Percentiles rank a stretch among this genome's conserved stretches.
Conservation (phyloP, 1,140 invertebrate species). For the Theocolax elegans region DNA sequence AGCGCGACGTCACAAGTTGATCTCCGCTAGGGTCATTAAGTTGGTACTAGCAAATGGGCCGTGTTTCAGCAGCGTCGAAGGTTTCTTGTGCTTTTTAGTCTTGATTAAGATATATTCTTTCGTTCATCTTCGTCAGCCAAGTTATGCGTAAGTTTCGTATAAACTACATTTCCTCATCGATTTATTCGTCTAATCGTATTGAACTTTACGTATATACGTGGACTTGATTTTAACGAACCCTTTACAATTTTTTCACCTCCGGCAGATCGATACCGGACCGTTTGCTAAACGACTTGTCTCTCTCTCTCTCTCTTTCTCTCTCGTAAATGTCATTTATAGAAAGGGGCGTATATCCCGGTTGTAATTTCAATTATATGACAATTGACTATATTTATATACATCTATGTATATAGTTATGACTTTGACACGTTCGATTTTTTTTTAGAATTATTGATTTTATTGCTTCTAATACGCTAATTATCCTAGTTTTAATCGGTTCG, state of each 20-base stretch:
- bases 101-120: too few relatives aligned
- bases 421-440: too few relatives aligned
- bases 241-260: not conserved
- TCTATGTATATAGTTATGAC: too few relatives aligned
- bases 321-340: constrained; percentile 32
- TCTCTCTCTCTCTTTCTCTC: too few relatives aligned
- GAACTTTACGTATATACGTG: too few relatives aligned
- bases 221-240: too few relatives aligned
- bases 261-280: constrained; percentile 32
- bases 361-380: too few relatives aligned
- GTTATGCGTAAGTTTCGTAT: constrained; percentile 41
- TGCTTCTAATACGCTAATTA: not conserved
- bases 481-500: too few relatives aligned
- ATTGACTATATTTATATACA: too few relatives aligned
- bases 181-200: not conserved
- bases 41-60: constrained; percentile 26
- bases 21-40: constrained; percentile 2
- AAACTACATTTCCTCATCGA: too few relatives aligned
- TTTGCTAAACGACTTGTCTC: constrained; percentile 16
- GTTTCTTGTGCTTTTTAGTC: not conserved
- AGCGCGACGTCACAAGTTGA: not conserved
- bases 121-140: not conserved
- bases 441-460: not conserved
- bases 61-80: constrained; percentile 19
- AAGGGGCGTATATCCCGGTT: constrained; percentile 26